A percentile compares a stretch with the other conserved stretches of the same genome.
Conservation (phyloP, 2,113 vertebrate species). For the Lichenostomus cassidix region DNA sequence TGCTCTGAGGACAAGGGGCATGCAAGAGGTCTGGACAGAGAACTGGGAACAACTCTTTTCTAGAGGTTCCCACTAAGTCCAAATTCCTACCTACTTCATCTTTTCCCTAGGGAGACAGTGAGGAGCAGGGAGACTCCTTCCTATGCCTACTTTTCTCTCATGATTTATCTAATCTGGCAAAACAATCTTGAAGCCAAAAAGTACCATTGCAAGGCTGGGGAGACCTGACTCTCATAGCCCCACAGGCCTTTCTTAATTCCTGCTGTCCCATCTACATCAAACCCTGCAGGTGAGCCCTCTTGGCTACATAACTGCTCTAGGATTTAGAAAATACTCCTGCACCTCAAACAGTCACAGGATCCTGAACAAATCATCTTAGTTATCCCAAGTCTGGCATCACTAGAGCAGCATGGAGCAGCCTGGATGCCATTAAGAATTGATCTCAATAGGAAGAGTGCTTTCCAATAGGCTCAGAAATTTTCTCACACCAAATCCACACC, state of each 20-base stretch:
- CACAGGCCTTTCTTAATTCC: not conserved
- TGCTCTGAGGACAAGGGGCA: constrained; percentile 31
- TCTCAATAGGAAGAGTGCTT: not conserved
- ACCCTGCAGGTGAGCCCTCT: not conserved
- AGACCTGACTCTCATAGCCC: not conserved
- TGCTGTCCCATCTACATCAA: not conserved
- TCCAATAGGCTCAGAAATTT: not conserved
- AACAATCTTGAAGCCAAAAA: not conserved
- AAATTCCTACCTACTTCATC: not conserved
- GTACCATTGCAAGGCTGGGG: not conserved
- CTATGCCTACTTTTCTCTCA: not conserved
- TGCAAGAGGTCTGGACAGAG: constrained; percentile 32
- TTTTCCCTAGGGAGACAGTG: not conserved
- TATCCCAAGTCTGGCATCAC: not conserved
- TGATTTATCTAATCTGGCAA: not conserved
- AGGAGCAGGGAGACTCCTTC: not conserved
- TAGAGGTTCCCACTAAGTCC: not conserved
- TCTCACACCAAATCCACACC: not conserved
- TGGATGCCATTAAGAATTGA: not conserved
- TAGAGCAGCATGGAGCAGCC: not conserved
- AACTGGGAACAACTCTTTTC: not conserved
- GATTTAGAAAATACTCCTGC: not conserved
- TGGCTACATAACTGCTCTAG: not conserved
- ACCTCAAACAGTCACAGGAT: not conserved
- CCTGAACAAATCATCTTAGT: not conserved